phyloP scores from a whole-genome alignment of 2,113 vertebrate genomes.

The Elgaria multicarinata region DNA sequence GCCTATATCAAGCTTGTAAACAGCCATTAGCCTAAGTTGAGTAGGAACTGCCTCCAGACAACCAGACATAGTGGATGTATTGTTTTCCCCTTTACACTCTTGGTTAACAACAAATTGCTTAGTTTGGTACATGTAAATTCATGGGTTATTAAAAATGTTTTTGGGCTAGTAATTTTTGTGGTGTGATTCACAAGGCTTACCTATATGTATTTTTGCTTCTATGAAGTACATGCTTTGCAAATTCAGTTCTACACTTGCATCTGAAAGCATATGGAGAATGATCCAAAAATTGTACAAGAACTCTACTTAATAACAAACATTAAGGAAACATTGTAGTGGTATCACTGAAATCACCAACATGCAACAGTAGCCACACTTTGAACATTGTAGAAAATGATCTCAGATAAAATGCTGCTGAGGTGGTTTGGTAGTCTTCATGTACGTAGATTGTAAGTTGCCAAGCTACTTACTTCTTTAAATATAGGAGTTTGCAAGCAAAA shows the following conservation, averaged over 20 bases:
- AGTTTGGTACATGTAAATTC: neutral
- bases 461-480: neutral
- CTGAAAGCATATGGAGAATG: neutral
- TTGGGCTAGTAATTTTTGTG: neutral
- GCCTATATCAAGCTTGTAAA: neutral
- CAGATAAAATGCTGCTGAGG: neutral
- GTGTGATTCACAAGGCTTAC: neutral
- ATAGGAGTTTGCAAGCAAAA: neutral
- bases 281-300: neutral
- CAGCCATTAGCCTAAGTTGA: neutral
- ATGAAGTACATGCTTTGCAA: neutral
- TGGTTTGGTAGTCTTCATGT: neutral
- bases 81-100: neutral
- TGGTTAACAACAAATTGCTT: neutral
- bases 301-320: neutral
- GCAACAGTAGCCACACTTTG: neutral
- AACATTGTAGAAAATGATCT: neutral
- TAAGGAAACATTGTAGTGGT: neutral
- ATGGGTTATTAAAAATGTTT: no score
- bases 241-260: neutral
- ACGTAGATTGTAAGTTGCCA: neutral
- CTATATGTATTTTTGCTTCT: neutral
- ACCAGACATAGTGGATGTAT: neutral
- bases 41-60: neutral
- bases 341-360: neutral